Base-by-base conservation (phyloP, 2,888 invertebrate species). In the Eupithecia abbreviata region DNA sequence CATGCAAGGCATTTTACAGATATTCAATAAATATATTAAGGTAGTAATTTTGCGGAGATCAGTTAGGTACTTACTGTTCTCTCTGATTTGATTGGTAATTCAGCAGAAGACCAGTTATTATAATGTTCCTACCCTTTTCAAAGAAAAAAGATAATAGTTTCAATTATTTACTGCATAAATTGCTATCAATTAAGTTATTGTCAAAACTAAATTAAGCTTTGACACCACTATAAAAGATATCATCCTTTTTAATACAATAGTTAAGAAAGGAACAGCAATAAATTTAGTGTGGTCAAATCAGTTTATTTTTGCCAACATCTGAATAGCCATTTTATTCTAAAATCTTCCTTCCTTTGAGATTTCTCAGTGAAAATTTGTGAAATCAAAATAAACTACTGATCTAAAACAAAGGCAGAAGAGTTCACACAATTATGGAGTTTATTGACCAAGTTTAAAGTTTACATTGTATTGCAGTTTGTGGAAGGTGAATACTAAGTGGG, bases 371-470 rank as follows among this genome's bases (percentile, higher is more conserved):
- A 58, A 58, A 58, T 58, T 58, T 9, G 55, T 42, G 42, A 68
- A 42, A 45, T 43, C 15, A 45, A n/a, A 67, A 13, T 43, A 68
- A 68, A 45, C 45, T 43, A 43, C 42, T 45, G 68, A 45, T 43
- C 68, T 68, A 80, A 74, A 68, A 70, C 73, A 69, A 73, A 71
- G 65, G 75, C 30, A 69, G 45, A 18, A 47, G 71, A 62, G 10
- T 80, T 30, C 74, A 81, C 30, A 71, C 78, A 42, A 84, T 80
- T 81, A 70, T 82, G 71, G 73, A 78, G 82, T 82, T 82, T 84
- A 82, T 74, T 5, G 0, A 66, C 55, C 65, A 3, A 2, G 51
- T 30, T 77, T 82, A 85, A 76, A 82, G 81, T 79, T 81, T 76
- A 75, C 75, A 73, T 81, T 84, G 73, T 79, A 77, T 76, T 84